Base-by-base conservation (phyloP, 1,140 invertebrate species). In the Neotoxoptera formosana region DNA sequence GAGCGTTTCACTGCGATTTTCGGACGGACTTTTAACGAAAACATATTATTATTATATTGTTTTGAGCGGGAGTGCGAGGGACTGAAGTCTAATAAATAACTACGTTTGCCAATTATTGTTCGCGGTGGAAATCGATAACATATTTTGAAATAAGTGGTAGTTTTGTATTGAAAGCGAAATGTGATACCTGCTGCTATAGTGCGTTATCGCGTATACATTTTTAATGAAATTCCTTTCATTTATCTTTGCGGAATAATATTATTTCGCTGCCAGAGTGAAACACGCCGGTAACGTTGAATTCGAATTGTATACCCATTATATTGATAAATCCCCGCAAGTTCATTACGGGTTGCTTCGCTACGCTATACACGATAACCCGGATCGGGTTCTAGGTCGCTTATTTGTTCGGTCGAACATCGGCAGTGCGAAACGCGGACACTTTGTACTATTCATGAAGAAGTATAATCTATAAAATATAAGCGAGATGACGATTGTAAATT, bases 181-280 rank as follows among this genome's bases (percentile, higher is more conserved):
- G 23, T n/a, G 20, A 36, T 89, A 41, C 41, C 41, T 4, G 41
- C 41, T 41, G n/a, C n/a, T n/a, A n/a, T n/a, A 41, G 21, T 56
- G 20, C 20, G 36, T 9, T 30, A 47, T 53, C 11, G 21, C 11
- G 21, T 41, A 41, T 41, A 25, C 21, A 30, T 23, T 89, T 89
- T 89, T 89, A 89, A 89, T 41, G 23, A 25, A 89, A 34, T 89
- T 53, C 34, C 34, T 25, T 56, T 89, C 36, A 89, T 89, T 89
- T n/a, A 17, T 36, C 21, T 56, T 89, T 53, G 9, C 7, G n/a
- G 23, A 20, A 47, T 48, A 20, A 34, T 76, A 76, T 34, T 34
- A 34, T 20, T 76, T n/a, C 25, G 11, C 11, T 67, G 7, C 11
- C 30, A 67, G 14, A 0, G 51, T 21, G 51, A 51, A 51, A 53